Conservation (phyloP, 2,113 vertebrate species). For the Erythrocebus patas region DNA sequence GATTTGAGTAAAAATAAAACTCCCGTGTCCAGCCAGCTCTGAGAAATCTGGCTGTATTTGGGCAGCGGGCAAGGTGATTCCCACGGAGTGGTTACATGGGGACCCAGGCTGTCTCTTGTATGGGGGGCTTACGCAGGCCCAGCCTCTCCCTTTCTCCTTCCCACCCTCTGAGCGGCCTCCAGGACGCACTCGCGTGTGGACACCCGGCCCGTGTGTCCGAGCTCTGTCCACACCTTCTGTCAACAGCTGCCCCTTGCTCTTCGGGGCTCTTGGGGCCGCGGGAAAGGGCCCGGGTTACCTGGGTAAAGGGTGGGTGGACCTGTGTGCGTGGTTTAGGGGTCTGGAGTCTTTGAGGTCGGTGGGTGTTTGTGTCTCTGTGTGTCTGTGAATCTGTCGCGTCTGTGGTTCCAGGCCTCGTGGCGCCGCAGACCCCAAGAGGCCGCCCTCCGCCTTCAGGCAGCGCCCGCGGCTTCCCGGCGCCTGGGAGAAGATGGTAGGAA, state of each 20-base stretch:
- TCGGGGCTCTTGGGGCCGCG: not conserved
- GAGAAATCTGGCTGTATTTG: too few relatives aligned
- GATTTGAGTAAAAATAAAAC: too few relatives aligned
- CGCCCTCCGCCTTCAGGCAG: not conserved
- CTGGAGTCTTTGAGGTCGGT: not conserved
- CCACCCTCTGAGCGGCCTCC: not conserved
- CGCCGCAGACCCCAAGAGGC: not conserved
- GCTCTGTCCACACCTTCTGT: not conserved
- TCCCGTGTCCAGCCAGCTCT: too few relatives aligned
- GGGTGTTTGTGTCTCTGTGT: not conserved
- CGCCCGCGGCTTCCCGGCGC: too few relatives aligned
- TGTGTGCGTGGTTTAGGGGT: not conserved
- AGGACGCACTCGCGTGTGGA: not conserved
- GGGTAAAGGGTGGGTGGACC: not conserved
- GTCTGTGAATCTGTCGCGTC: not conserved
- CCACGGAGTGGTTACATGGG: too few relatives aligned
- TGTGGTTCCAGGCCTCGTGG: not conserved
- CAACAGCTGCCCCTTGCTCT: not conserved
- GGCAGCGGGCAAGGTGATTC: too few relatives aligned
- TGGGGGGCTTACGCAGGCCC: not conserved
- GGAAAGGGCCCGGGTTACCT: not conserved
- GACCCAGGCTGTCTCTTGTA: not conserved
- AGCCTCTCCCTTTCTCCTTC: too few relatives aligned
- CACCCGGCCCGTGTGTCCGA: rapidly evolving
- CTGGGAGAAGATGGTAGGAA: too few relatives aligned